phyloP scores from a whole-genome alignment of 2,113 vertebrate genomes.

The Lota lota region DNA sequence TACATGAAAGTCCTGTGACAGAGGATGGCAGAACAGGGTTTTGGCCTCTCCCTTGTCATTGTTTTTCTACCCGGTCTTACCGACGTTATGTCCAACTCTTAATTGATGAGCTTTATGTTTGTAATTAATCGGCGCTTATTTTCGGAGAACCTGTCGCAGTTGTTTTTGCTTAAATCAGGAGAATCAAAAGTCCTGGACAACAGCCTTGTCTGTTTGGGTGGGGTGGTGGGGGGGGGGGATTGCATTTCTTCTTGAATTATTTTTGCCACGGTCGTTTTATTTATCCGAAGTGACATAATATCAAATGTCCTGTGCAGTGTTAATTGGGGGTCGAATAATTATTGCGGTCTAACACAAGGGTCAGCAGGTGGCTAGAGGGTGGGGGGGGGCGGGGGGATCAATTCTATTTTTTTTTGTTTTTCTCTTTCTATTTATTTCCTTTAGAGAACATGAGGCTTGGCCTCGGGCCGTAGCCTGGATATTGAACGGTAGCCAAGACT shows the following conservation, averaged over 20 bases:
- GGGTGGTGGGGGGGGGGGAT: no score
- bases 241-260: neutral
- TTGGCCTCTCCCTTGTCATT: neutral
- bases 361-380: slow-evolving; percentile 25
- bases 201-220: slow-evolving; percentile 13
- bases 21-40: slow-evolving; percentile 15
- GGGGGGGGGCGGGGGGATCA: slow-evolving; percentile 14
- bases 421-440: slow-evolving; percentile 14
- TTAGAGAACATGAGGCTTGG: slow-evolving; percentile 21
- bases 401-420: slow-evolving; percentile 15
- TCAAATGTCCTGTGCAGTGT: slow-evolving; percentile 42
- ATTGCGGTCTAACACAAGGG: slow-evolving; percentile 17
- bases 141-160: slow-evolving; percentile 29
- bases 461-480: slow-evolving; percentile 21
- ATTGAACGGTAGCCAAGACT: slow-evolving; percentile 9
- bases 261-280: slow-evolving; percentile 42
- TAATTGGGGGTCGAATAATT: slow-evolving; percentile 50
- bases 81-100: slow-evolving; percentile 1
- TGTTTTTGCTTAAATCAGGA: slow-evolving; percentile 33
- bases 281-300: slow-evolving; percentile 39
- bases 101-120: slow-evolving; percentile 51
- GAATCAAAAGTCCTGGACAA: slow-evolving; percentile 16
- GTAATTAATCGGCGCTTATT: slow-evolving; percentile 54
- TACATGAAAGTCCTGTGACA: slow-evolving; percentile 28
- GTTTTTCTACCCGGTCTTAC: neutral